Evolutionary conservation across 30 jellyfish, hydroid and myxozoan genomes (phyloP), one percentile per base, ranked within the genome.

Genomic region (Sanderia malayensis): DNA sequence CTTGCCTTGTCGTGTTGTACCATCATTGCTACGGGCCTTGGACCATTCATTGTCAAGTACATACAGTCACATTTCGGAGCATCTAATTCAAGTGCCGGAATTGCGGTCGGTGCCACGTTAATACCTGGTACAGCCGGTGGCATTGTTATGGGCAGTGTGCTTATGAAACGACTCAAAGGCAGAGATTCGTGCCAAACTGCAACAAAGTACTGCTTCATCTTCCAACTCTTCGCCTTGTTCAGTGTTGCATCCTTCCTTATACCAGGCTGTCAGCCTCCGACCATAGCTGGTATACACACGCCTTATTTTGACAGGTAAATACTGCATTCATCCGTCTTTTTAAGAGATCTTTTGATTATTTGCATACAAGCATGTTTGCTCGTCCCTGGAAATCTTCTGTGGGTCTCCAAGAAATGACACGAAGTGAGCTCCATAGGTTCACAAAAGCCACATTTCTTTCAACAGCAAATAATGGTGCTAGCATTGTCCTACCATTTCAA

Each of bases 71-170:
- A 91, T 64, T 91, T 91, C 44, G 98, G 98, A 11, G 92, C 89
- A 15, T 73, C 95, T n/a, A 91, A 93, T 29, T 76, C 94, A 67
- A 44, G 71, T n/a, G 98, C 98, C 24, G 98, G 98, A 11, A 78
- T 91, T 46, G 96, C 98, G 2, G 92, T 95, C n/a, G 98, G 98
- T 20, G 71, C 86, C 1, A 80, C 96, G 15, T 46, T 91, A 65
- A 91, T 91, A 24, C 98, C 98, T 15, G 98, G 98, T 31, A 91
- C 98, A 0, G 96, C 98, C 7, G 96, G 96, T 0, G 98, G 98
- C 70, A 91, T 91, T 19, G 79, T 91, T 64, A 60, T 91, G 46
- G 98, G 98, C 15, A 91, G 98, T 62, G 72, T 83, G 23, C 81
- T 91, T 31, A 91, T 91, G 95, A 77, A 83, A 65, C 58, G 96